Evolutionary conservation across 2,113 vertebrate genomes (phyloP).

Genomic region (Ceyx melanurus): DNA sequence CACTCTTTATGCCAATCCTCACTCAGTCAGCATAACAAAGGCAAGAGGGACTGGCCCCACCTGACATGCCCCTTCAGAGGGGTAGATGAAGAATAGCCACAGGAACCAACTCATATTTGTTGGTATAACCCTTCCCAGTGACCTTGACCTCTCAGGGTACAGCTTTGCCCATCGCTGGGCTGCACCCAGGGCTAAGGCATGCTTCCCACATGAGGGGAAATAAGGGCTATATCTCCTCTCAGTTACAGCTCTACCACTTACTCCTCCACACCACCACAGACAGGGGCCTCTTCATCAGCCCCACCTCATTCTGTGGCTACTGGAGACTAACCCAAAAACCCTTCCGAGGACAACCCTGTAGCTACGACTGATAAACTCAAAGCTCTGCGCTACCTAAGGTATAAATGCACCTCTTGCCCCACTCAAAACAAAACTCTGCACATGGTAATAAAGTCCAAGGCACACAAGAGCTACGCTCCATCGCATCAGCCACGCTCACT

Average conservation of each 20-base stretch:
- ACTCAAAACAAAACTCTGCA: background rate
- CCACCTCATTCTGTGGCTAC: background rate
- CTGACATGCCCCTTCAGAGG: background rate
- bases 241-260: background rate
- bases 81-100: background rate
- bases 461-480: fast-evolving
- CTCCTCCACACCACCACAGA: background rate
- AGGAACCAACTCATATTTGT: background rate
- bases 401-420: background rate
- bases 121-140: fast-evolving
- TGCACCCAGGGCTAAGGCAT: background rate
- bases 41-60: background rate
- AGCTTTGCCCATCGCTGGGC: background rate
- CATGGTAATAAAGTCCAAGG: background rate
- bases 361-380: fast-evolving
- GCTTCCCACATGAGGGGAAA: background rate
- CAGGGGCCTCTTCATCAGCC: background rate
- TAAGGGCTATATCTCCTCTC: background rate
- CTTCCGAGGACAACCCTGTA: background rate
- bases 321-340: background rate
- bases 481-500: background rate
- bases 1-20: fast-evolving
- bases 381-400: background rate
- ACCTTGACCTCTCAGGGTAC: background rate
- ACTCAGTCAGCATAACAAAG: background rate